Conservation (phyloP, 2,113 vertebrate species). For the Oryzias javanicus region DNA sequence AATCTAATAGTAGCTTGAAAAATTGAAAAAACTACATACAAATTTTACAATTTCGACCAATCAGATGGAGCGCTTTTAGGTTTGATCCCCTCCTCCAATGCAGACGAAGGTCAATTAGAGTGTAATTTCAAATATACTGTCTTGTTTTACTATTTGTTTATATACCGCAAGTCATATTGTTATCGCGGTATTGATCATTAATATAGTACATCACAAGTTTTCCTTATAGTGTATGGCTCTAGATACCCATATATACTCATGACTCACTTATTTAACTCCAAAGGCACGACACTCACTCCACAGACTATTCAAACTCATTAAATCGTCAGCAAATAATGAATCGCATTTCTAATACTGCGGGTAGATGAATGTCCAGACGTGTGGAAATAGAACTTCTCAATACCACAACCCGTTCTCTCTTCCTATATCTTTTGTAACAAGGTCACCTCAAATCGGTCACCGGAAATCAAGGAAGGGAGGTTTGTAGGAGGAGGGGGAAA, state of each 20-base stretch:
- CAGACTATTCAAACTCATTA: conserved; percentile 45
- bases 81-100: too few species aligned
- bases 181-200: too few species aligned
- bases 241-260: not conserved
- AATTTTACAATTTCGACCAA: too few species aligned
- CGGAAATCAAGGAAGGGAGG: conserved; percentile 31
- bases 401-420: conserved; percentile 68
- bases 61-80: too few species aligned
- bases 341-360: conserved; percentile 42
- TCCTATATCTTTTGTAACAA: conserved; percentile 52
- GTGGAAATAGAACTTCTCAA: conserved; percentile 61
- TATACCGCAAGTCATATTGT: too few species aligned
- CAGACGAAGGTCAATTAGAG: too few species aligned
- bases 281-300: not conserved
- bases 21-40: too few species aligned
- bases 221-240: too few species aligned
- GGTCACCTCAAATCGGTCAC: conserved; percentile 54
- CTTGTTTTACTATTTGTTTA: too few species aligned
- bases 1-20: too few species aligned
- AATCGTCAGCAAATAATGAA: conserved; percentile 52
- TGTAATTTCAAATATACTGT: too few species aligned
- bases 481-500: conserved; percentile 28
- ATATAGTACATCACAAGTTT: too few species aligned
- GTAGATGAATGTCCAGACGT: conserved; percentile 57
- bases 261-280: conserved; percentile 8